A percentile compares a stretch with the other conserved stretches of the same genome.
Evolutionary conservation across 2,113 vertebrate species (phyloP).

Genomic region (Ictalurus furcatus): DNA sequence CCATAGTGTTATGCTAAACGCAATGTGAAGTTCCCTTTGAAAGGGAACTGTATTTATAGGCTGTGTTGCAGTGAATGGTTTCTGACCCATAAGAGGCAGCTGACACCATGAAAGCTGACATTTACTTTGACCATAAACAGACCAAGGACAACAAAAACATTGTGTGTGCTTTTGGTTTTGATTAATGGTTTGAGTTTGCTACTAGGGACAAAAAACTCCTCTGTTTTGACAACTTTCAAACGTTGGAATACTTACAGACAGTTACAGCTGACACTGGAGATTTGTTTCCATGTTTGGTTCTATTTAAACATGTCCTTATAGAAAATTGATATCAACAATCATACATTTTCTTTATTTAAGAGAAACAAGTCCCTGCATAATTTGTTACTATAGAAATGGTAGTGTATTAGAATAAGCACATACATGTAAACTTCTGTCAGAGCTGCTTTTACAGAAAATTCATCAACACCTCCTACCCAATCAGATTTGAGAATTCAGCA

Average conservation of each 20-base stretch:
- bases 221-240: neutral
- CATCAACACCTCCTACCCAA: neutral
- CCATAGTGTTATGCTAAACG: too few relatives aligned
- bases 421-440: neutral
- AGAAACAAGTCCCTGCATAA: neutral
- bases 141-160: neutral
- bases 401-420: neutral
- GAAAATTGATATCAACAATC: too few relatives aligned
- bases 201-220: neutral
- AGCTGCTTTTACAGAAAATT: neutral
- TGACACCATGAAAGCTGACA: neutral
- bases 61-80: neutral
- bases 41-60: neutral
- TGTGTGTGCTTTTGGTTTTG: neutral
- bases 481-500: neutral
- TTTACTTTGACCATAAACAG: neutral
- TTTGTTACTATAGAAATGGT: neutral
- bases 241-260: neutral
- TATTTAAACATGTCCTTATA: too few relatives aligned
- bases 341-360: neutral
- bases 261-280: neutral
- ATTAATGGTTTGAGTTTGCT: neutral
- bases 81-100: neutral
- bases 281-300: neutral
- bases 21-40: too few relatives aligned